Evolutionary conservation across 2,888 invertebrate species (phyloP).

Genomic region (Hypomecis punctinalis): DNA sequence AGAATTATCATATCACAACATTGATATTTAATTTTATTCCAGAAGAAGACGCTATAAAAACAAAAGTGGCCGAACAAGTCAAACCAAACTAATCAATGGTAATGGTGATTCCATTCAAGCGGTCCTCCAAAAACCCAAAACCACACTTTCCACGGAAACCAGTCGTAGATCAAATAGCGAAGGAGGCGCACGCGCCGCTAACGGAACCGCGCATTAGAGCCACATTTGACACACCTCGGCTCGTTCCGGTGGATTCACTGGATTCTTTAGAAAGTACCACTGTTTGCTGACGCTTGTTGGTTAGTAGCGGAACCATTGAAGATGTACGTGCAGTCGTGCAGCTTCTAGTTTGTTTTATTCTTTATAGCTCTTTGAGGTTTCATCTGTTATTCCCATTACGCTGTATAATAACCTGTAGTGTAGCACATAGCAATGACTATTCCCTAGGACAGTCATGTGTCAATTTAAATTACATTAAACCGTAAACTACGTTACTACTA

Average conservation of each 20-base stretch:
- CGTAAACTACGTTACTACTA: too few species aligned
- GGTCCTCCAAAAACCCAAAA: slow-evolving; percentile 34
- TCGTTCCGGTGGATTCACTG: slow-evolving; percentile 70
- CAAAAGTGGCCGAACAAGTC: slow-evolving; percentile 23
- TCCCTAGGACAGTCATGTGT: too few species aligned
- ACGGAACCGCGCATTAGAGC: slow-evolving; percentile 69
- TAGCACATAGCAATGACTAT: too few species aligned
- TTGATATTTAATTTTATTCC: not conserved
- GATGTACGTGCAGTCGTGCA: not conserved
- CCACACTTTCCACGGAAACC: slow-evolving; percentile 43
- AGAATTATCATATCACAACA: not conserved
- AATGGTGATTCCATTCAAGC: slow-evolving; percentile 25
- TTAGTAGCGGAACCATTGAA: slow-evolving; percentile 21
- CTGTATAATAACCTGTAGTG: too few species aligned
- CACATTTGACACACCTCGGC: slow-evolving; percentile 58
- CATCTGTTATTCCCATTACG: too few species aligned
- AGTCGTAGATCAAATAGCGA: slow-evolving; percentile 44
- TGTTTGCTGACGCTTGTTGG: slow-evolving; percentile 28
- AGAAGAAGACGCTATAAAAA: slow-evolving; percentile 6
- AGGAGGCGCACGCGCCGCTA: slow-evolving; percentile 57
- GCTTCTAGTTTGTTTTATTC: not conserved
- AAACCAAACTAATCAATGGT: slow-evolving; percentile 23
- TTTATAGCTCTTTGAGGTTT: not conserved
- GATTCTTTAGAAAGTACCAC: slow-evolving; percentile 68
- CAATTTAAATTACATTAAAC: too few species aligned